A percentile compares a stretch with the other conserved stretches of the same genome.
Evolutionary conservation across 2,113 vertebrate species (phyloP).

Genomic region (Edolisoma coerulescens): DNA sequence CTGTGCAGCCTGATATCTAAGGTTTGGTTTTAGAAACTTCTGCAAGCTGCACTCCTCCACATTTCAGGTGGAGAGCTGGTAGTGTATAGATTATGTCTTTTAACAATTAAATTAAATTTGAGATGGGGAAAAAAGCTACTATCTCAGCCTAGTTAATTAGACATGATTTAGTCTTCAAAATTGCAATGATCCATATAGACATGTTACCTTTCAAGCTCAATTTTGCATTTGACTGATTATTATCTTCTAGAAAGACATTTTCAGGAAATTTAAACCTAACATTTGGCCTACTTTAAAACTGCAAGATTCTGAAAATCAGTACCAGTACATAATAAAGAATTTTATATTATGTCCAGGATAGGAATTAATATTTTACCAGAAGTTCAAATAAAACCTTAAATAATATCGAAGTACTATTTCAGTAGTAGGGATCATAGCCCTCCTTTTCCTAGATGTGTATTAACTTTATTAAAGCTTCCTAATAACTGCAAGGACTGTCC

Average conservation of each 20-base stretch:
- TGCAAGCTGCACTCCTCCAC: background rate
- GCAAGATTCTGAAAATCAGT: background rate
- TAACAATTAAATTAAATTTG: background rate
- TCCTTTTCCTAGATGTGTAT: background rate
- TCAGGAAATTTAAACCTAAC: background rate
- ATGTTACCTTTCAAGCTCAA: background rate
- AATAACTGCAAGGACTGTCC: background rate
- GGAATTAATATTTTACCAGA: constrained; percentile 36
- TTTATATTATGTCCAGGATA: background rate
- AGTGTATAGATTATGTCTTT: background rate
- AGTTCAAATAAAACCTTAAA: constrained; percentile 26
- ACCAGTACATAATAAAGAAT: constrained; percentile 23
- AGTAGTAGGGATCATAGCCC: background rate
- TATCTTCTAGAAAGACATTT: background rate
- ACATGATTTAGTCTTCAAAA: constrained; percentile 14
- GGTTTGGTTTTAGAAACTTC: background rate
- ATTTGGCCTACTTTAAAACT: constrained; percentile 21
- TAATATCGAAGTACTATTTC: background rate
- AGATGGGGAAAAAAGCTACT: background rate
- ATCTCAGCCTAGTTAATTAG: background rate
- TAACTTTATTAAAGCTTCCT: background rate
- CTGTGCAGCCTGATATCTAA: background rate
- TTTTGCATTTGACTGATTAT: constrained; percentile 21
- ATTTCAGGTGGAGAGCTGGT: background rate
- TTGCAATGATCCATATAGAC: background rate